These are phyloP conservation scores for Ibidorhyncha struthersii DNA, from an alignment of 2,113 vertebrate genomes.

Conservation along the genomic window DNA sequence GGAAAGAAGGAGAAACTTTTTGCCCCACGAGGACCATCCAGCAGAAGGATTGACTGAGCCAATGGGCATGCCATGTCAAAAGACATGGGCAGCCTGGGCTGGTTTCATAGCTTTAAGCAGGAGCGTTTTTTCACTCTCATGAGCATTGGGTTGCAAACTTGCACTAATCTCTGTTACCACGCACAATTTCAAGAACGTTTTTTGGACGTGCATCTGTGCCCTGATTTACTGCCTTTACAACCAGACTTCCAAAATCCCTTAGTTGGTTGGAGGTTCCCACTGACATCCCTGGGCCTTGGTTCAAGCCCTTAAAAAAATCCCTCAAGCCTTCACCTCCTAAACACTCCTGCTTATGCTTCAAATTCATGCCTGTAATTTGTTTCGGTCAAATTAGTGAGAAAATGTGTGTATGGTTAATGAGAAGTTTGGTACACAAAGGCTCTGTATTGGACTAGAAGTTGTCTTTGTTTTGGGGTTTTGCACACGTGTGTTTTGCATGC, in stretches of 20 bases:
- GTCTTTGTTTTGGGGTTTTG: not conserved
- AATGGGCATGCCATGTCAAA: too few species aligned
- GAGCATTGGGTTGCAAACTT: not conserved
- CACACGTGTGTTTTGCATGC: not conserved
- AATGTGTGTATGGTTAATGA: not conserved
- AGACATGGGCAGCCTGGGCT: too few species aligned
- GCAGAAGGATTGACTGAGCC: not conserved
- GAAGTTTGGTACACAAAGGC: not conserved
- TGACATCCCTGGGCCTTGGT: not conserved
- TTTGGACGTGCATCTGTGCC: not conserved
- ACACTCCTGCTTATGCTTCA: not conserved
- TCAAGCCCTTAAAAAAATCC: not conserved
- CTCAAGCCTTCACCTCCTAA: not conserved
- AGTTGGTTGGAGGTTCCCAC: not conserved
- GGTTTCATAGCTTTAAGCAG: not conserved
- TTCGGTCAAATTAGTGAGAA: not conserved
- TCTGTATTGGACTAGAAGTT: not conserved
- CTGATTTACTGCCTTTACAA: not conserved
- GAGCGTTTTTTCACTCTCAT: not conserved
- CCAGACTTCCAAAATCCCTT: not conserved
- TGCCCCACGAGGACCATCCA: too few species aligned
- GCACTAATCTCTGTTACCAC: not conserved
- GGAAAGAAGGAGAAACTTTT: not conserved
- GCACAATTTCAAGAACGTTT: not conserved
- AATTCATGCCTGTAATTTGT: not conserved